A percentile compares a stretch with the other conserved stretches of the same genome.
phyloP scores from a whole-genome alignment of 2,888 invertebrate species.

The Polyommatus icarus region DNA sequence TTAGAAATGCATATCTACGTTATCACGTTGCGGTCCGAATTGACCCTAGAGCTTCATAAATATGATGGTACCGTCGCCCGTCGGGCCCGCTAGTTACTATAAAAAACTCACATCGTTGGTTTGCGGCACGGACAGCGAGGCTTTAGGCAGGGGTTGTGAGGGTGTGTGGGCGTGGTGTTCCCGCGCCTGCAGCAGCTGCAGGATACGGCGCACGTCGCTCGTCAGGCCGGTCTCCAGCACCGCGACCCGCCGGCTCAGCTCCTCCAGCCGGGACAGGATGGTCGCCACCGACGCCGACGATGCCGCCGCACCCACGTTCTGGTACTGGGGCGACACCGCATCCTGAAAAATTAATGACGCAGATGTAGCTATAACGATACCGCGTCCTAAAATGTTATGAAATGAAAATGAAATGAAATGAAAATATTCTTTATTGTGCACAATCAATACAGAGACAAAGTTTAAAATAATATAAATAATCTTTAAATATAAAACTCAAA shows the following conservation, averaged over 20 bases:
- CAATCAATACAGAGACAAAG: too few relatives aligned
- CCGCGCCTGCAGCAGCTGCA: conserved; percentile 82
- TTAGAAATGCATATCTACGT: too few relatives aligned
- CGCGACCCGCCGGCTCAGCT: conserved; percentile 84
- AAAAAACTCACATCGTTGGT: conserved; percentile 49
- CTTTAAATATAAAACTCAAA: too few relatives aligned
- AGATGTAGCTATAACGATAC: too few relatives aligned
- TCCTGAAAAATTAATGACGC: too few relatives aligned
- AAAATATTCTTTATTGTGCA: too few relatives aligned
- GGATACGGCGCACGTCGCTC: conserved; percentile 86
- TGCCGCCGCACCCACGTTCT: conserved; percentile 67
- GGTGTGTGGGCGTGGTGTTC: conserved; percentile 67
- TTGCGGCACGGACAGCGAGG: conserved; percentile 71
- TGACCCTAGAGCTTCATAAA: too few relatives aligned
- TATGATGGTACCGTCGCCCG: too few relatives aligned
- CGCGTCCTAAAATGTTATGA: too few relatives aligned
- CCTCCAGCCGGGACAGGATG: conserved; percentile 84
- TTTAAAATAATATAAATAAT: too few relatives aligned
- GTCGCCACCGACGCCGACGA: conserved; percentile 70
- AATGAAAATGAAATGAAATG: too few relatives aligned
- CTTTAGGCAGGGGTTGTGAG: conserved; percentile 64
- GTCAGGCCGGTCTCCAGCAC: conserved; percentile 87
- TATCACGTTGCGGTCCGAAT: too few relatives aligned
- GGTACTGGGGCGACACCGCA: conserved; percentile 70
- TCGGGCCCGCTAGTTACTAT: not conserved